phyloP scores from a whole-genome alignment of 2,797 vertebrate genomes.

The Characodon lateralis region DNA sequence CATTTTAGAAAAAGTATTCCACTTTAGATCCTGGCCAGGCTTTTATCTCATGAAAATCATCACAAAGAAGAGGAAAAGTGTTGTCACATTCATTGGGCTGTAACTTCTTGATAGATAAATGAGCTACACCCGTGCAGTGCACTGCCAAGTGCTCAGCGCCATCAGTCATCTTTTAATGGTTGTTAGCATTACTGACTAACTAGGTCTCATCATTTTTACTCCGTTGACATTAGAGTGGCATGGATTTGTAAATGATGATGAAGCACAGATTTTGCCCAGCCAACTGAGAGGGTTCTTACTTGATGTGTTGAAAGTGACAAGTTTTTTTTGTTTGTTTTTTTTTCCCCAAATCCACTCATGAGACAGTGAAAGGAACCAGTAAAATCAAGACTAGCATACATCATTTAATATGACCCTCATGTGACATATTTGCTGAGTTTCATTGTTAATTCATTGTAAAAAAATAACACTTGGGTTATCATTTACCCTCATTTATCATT shows the following conservation, averaged over 20 bases:
- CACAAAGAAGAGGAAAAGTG: slow-evolving; percentile 22
- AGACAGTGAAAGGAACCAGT: not conserved
- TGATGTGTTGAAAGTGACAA: slow-evolving; percentile 5
- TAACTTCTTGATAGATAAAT: slow-evolving; percentile 43
- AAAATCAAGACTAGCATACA: not conserved
- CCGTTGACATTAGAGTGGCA: slow-evolving; percentile 44
- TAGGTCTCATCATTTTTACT: slow-evolving; percentile 47
- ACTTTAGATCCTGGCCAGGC: not conserved
- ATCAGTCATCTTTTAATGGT: slow-evolving; percentile 59
- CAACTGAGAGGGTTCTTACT: slow-evolving; percentile 14
- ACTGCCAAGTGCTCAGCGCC: slow-evolving; percentile 8
- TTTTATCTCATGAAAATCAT: slow-evolving; percentile 25
- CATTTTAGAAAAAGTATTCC: not conserved
- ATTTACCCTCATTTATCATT: too few species aligned
- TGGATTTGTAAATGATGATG: slow-evolving; percentile 51
- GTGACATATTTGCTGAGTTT: not conserved
- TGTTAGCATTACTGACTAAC: slow-evolving; percentile 54
- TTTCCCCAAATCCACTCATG: not conserved
- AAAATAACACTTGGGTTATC: not conserved
- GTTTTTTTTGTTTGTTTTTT: slow-evolving; percentile 11
- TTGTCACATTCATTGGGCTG: slow-evolving; percentile 10
- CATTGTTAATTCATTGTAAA: not conserved
- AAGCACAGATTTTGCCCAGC: not conserved
- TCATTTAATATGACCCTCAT: slow-evolving; percentile 3
- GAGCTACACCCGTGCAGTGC: slow-evolving; percentile 10